These are phyloP conservation scores for Saxidomus purpurata DNA, from an alignment of 1,140 invertebrate genomes.

Conservation along the genomic window DNA sequence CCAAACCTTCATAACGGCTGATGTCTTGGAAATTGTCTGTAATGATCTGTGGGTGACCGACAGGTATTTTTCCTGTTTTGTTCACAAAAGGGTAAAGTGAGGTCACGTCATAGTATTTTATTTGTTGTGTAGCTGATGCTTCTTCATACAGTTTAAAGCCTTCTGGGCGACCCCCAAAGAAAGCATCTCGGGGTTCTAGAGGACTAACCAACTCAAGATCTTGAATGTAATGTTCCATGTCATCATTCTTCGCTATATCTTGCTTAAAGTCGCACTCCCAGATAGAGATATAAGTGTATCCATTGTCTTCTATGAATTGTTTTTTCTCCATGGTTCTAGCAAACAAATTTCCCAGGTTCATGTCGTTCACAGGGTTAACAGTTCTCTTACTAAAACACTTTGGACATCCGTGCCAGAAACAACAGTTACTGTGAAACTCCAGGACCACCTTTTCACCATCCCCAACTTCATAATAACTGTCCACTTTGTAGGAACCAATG, in stretches of 20 bases:
- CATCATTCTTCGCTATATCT: background rate
- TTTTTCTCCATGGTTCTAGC: constrained; percentile 42
- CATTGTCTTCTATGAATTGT: background rate
- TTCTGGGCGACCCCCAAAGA: constrained; percentile 25
- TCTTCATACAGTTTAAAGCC: constrained; percentile 33
- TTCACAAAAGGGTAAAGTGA: constrained; percentile 65
- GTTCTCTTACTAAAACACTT: constrained; percentile 50
- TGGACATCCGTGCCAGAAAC: constrained; percentile 71
- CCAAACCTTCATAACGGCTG: constrained; percentile 15
- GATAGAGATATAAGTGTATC: background rate
- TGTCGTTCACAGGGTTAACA: constrained; percentile 4
- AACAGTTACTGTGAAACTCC: constrained; percentile 71
- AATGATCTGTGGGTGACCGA: constrained; percentile 50
- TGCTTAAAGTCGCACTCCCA: constrained; percentile 43
- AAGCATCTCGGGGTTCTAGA: constrained; percentile 28
- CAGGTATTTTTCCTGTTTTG: constrained; percentile 46
- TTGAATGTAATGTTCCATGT: constrained; percentile 18
- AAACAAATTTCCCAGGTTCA: constrained; percentile 52
- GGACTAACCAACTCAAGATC: constrained; percentile 22
- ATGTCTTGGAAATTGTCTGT: constrained; percentile 48
- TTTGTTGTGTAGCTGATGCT: background rate
- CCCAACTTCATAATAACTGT: constrained; percentile 16
- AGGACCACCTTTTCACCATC: background rate
- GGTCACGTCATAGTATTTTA: constrained; percentile 67
- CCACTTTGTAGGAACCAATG: constrained; percentile 45